These are phyloP conservation scores for Apotomis betuletana DNA, from an alignment of 2,888 invertebrate species.

Conservation along the genomic window DNA sequence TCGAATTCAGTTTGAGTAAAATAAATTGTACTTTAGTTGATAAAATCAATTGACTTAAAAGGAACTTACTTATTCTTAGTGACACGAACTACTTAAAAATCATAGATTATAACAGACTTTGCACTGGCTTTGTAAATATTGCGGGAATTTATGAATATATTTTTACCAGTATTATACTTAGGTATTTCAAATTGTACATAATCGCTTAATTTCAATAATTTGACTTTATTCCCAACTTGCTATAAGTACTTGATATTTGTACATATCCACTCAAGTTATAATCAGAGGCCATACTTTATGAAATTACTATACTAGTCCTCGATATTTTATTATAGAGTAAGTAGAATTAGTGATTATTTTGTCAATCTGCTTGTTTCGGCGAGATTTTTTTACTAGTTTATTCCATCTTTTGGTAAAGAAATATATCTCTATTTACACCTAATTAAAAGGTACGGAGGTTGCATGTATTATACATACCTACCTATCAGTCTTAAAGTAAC, in stretches of 20 bases:
- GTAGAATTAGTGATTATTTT: neutral
- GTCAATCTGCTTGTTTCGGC: neutral
- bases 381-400: neutral
- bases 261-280: constrained; percentile 44
- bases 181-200: constrained; percentile 33
- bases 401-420: neutral
- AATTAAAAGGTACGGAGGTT: neutral
- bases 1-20: neutral
- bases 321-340: constrained; percentile 34
- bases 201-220: neutral
- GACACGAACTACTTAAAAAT: constrained; percentile 4
- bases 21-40: constrained; percentile 2
- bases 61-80: neutral
- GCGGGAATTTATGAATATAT: neutral
- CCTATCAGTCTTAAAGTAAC: neutral
- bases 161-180: constrained; percentile 28
- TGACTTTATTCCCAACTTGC: neutral
- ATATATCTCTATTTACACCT: neutral
- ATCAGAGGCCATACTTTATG: constrained; percentile 70
- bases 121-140: constrained; percentile 8
- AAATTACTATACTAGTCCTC: constrained; percentile 65
- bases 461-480: neutral
- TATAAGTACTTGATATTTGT: constrained; percentile 1
- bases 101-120: neutral
- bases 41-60: constrained; percentile 6